A percentile compares a stretch with the other conserved stretches of the same genome.
phyloP scores from a whole-genome alignment of 2,113 vertebrate genomes.

The Scytalopus superciliaris region DNA sequence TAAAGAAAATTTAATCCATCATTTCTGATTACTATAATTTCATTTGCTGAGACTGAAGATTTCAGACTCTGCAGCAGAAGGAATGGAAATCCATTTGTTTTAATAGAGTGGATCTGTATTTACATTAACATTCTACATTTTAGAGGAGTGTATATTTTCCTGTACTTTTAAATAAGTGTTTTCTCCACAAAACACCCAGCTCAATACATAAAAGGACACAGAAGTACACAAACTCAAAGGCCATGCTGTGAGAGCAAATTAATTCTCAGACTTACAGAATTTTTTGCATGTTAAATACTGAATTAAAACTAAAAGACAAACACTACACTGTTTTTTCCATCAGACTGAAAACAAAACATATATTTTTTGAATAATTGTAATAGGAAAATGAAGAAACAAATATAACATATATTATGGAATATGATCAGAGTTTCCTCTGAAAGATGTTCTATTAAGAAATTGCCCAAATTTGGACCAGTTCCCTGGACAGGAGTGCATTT shows the following conservation, averaged over 20 bases:
- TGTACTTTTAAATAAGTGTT: background rate
- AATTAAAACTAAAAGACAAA: background rate
- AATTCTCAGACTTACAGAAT: background rate
- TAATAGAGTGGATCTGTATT: background rate
- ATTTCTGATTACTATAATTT: background rate
- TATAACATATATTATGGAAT: rapidly evolving
- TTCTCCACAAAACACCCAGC: background rate
- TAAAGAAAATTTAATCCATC: background rate
- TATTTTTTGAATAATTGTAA: background rate
- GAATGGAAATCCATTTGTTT: background rate
- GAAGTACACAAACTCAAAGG: background rate
- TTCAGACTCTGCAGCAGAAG: background rate
- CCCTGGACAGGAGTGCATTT: background rate
- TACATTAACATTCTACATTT: background rate
- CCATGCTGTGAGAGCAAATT: background rate
- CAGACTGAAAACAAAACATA: background rate
- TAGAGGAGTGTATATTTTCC: background rate
- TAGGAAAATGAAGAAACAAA: background rate
- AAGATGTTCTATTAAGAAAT: background rate
- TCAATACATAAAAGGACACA: background rate
- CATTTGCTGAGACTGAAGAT: background rate
- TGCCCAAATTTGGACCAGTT: background rate
- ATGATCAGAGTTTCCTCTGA: background rate
- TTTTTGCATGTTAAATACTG: background rate
- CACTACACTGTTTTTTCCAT: background rate